phyloP scores from a whole-genome alignment of 2,888 invertebrate genomes.

The Drosophila differens region DNA sequence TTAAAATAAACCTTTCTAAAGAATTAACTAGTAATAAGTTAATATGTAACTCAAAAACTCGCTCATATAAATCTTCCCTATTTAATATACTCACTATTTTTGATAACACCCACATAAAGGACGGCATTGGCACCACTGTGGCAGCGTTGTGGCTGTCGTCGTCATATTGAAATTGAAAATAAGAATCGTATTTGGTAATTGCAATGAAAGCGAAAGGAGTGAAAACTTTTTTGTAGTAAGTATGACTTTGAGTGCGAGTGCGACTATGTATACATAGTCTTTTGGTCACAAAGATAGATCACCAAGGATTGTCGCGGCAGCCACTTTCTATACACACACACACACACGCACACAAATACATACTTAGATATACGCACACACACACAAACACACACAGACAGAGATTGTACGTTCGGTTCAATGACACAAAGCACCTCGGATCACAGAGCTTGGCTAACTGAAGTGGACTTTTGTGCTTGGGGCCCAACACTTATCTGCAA shows the following conservation, averaged over 20 bases:
- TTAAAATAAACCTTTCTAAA: not conserved
- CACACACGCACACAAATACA: conserved; percentile 20
- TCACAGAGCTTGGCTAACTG: conserved; percentile 38
- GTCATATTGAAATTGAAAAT: conserved; percentile 81
- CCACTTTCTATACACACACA: conserved; percentile 66
- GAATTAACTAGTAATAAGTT: not conserved
- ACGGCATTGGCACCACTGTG: conserved; percentile 44
- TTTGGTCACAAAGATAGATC: conserved; percentile 79
- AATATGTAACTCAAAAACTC: not conserved
- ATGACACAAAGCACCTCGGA: conserved; percentile 54
- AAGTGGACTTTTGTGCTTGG: conserved; percentile 62
- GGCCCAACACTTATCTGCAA: conserved; percentile 67
- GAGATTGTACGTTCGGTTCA: conserved; percentile 39
- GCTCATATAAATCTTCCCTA: not conserved
- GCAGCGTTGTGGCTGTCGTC: conserved; percentile 67
- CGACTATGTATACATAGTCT: conserved; percentile 46
- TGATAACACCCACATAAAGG: conserved; percentile 7
- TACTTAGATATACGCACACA: conserved; percentile 9
- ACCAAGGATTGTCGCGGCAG: conserved; percentile 69
- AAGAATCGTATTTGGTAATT: conserved; percentile 80
- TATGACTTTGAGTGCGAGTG: conserved; percentile 30
- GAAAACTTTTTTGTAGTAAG: conserved; percentile 69
- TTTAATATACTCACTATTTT: not conserved
- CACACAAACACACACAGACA: conserved; percentile 6
- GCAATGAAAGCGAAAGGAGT: conserved; percentile 80